These are phyloP conservation scores for Fragum whitleyi DNA, from an alignment of 2,888 invertebrate genomes.

Conservation along the genomic window DNA sequence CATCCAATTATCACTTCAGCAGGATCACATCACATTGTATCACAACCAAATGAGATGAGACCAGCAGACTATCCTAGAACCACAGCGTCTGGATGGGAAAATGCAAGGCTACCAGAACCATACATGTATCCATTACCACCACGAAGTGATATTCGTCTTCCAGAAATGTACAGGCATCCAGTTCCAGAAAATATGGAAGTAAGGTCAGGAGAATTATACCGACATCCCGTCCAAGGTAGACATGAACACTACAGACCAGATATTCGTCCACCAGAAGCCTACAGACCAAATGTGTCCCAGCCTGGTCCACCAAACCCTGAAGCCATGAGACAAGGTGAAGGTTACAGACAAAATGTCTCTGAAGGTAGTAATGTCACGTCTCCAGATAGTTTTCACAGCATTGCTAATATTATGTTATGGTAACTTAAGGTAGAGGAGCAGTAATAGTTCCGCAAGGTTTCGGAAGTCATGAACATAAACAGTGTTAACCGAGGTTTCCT, in stretches of 20 bases:
- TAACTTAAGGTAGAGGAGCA: no score
- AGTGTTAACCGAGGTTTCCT: no score
- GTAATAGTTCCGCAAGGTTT: no score
- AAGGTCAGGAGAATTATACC: neutral
- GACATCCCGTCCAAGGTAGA: neutral
- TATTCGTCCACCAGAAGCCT: neutral
- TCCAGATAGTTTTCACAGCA: slow-evolving; percentile 10
- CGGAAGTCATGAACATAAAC: no score
- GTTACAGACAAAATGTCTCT: slow-evolving; percentile 11
- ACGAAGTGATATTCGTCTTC: neutral
- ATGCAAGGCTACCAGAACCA: neutral
- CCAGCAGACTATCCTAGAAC: neutral
- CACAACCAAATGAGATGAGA: slow-evolving; percentile 1
- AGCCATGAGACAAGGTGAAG: neutral
- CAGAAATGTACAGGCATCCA: neutral
- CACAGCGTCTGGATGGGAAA: neutral
- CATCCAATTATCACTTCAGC: neutral
- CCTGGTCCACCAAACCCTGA: neutral
- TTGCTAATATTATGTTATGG: slow-evolving; percentile 13
- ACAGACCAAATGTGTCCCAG: neutral
- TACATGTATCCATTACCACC: neutral
- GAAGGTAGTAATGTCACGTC: slow-evolving; percentile 3
- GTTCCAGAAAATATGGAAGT: neutral
- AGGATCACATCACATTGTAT: neutral
- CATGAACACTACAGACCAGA: neutral